Base-by-base conservation (phyloP, 2,113 vertebrate genomes). In the Coregonus clupeaformis region DNA sequence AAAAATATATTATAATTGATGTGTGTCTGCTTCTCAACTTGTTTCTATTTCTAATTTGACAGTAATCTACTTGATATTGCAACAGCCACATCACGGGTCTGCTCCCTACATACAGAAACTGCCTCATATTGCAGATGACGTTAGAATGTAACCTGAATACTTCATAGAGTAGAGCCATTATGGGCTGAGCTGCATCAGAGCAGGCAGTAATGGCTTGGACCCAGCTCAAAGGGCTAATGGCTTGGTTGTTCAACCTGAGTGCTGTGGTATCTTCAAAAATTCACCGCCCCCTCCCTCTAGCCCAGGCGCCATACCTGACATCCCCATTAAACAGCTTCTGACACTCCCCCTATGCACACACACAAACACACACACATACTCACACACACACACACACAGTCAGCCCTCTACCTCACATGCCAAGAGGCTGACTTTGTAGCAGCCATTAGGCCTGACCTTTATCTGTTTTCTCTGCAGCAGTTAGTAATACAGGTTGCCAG, bases 361-460 rank as follows among this genome's bases (percentile, higher is more conserved):
- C 71, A 25, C 59, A 47, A 5, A 18, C n/a, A 47, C 62, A 29
- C 32, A 52, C 16, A 24, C 12, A 32, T 27, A 66, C 22, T 36
- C 27, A 32, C 45, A 57, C 18, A 42, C 73, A 74, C 63, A 55
- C 45, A 59, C 20, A 67, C 6, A 47, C 62, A 74, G 60, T 49
- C 52, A 27, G 6, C 24, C 12, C 12, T 4, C 12, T 32, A 24
- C 49, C 36, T 2, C 20, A 32, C 63, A 60, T 60, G 22, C 22
- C 49, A 74, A 80, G 64, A 27, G 73, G 72, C 49, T 45, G 59
- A 75, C 14, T 29, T 18, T 59, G 27, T 71, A 69, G 68, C 72
- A 74, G 72, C 76, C 76, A 80, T 83, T 85, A 85, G 76, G 30
- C 63, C 62, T 79, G 79, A 81, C 84, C 79, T 81, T 82, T 80